phyloP scores from a whole-genome alignment of 2,113 vertebrate genomes.

The Barbus barbus region DNA sequence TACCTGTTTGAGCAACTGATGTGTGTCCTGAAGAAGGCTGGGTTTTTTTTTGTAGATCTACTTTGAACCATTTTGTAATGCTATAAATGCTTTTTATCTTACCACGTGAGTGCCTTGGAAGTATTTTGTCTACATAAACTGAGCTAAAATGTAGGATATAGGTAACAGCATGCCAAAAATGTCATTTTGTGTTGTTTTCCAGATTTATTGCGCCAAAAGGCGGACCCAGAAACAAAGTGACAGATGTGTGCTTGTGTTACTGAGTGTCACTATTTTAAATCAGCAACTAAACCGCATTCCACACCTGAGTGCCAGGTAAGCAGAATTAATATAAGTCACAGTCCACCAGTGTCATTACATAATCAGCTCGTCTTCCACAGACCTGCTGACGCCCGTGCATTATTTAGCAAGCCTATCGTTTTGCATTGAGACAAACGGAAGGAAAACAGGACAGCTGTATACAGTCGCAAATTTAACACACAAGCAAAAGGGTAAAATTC shows the following conservation, averaged over 20 bases:
- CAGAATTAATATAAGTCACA: background rate
- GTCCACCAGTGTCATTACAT: background rate
- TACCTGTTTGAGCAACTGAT: too few relatives aligned
- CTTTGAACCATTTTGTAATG: too few relatives aligned
- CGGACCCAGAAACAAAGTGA: background rate
- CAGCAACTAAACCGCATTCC: background rate
- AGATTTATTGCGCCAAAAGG: background rate
- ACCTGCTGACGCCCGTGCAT: background rate
- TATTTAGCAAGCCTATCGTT: conserved; percentile 2
- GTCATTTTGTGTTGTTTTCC: background rate
- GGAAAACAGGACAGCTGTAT: background rate
- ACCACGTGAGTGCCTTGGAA: too few relatives aligned
- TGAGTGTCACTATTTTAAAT: background rate
- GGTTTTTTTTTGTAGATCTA: too few relatives aligned
- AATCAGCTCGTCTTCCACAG: background rate
- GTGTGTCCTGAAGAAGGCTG: too few relatives aligned
- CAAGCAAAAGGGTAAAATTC: background rate
- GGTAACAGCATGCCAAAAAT: background rate
- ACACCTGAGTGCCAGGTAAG: conserved; percentile 16
- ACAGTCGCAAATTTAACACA: background rate
- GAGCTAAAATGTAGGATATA: background rate
- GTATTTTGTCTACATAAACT: too few relatives aligned
- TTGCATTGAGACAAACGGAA: background rate
- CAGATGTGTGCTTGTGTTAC: background rate
- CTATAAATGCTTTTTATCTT: too few relatives aligned